Evolutionary conservation across 2,888 invertebrate genomes (phyloP), one percentile per base, ranked within the genome.

Genomic region (Agriopis marginaria): DNA sequence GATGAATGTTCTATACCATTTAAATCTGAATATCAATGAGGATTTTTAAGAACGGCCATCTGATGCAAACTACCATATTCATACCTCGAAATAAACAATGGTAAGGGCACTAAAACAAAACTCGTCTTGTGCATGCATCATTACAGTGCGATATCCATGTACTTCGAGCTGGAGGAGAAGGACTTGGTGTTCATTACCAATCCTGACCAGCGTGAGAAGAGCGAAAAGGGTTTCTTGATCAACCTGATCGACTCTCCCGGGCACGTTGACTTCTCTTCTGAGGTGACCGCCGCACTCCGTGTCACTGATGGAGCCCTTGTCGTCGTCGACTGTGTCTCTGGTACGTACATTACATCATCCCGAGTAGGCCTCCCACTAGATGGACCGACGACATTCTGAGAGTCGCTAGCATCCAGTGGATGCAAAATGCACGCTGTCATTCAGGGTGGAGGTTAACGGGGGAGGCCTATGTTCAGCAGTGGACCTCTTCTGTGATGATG

Each of bases 201-300:
- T 85, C 95, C 96, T 54, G 98, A 98, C 92, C 98, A 99, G 93
- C 96, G 98, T 86, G 98, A 99, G 86, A 98, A 97, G 95, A 96
- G 95, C 45, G 97, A 97, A 80, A 97, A 97, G 92, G 99, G 99
- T 95, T 99, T 99, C 96, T 97, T 99, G 94, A 99, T 99, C 95
- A 99, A 99, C 94, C 95, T 99, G 94, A 99, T 99, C 83, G 99
- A 99, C 95, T 99, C 99, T 23, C 99, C 99, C 80, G 99, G 99
- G 78, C 99, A 99, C 97, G 99, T 99, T 87, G 99, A 99, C 95
- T 99, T 99, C 95, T 99, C 99, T 5, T 99, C 99, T 77, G 99
- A 99, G 95, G 99, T 99, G 79, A 99, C 99, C 66, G 99, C 99
- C 84, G 99, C 99, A 81, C 97, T 99, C 77, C 98, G 99, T 95